These are phyloP conservation scores for Alauda arvensis DNA, from an alignment of 2,797 vertebrate genomes.

Conservation along the genomic window DNA sequence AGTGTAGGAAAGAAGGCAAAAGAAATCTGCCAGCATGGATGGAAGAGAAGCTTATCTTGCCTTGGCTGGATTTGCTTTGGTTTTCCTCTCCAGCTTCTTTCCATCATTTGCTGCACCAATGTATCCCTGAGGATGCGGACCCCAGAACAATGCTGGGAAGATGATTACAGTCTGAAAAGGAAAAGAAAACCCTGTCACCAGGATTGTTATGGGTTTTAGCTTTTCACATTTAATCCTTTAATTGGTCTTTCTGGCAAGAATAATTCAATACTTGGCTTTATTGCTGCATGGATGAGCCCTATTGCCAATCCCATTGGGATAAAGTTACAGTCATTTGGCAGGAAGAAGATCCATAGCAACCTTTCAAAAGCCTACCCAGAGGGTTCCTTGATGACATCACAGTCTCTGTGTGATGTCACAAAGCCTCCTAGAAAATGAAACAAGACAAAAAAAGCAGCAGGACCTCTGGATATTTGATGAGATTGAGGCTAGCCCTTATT, in stretches of 20 bases:
- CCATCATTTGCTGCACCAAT: not conserved
- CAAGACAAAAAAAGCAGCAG: not conserved
- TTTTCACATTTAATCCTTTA: constrained; percentile 64
- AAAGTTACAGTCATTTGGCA: constrained; percentile 46
- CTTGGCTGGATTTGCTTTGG: constrained; percentile 1
- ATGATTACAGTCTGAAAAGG: constrained; percentile 53
- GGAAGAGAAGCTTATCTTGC: constrained; percentile 31
- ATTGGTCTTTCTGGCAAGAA: constrained; percentile 66
- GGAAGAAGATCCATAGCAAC: constrained; percentile 34
- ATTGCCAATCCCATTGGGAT: constrained; percentile 41
- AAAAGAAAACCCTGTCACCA: constrained; percentile 49
- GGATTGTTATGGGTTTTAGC: constrained; percentile 32
- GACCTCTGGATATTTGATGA: not conserved
- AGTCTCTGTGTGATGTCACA: constrained; percentile 28
- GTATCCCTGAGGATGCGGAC: constrained; percentile 18
- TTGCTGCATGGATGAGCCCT: constrained; percentile 29
- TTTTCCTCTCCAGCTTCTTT: constrained; percentile 19
- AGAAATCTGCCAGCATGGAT: not conserved
- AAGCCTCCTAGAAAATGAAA: not conserved
- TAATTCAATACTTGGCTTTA: constrained; percentile 52
- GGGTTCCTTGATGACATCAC: constrained; percentile 37
- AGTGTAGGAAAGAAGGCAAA: not conserved
- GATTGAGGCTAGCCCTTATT: not conserved
- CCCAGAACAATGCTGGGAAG: constrained; percentile 46
- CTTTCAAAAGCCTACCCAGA: constrained; percentile 32